phyloP scores from a whole-genome alignment of 53 echinoderm and acorn worm species.

The Stichopus horrens region DNA sequence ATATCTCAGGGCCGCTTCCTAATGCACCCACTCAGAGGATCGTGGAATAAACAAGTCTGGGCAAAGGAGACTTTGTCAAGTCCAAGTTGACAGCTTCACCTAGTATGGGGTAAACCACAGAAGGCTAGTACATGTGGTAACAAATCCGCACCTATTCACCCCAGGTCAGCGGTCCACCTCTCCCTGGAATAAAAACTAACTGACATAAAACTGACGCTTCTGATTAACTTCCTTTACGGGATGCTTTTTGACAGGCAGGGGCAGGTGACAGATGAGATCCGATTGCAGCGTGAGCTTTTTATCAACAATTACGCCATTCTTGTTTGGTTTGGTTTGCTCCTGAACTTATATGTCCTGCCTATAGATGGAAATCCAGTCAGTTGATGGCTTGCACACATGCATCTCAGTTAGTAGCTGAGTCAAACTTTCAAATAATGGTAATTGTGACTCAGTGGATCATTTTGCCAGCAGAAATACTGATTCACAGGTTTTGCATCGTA shows the following conservation, averaged over 20 bases:
- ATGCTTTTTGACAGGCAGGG: conserved; percentile 19
- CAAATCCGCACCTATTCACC: conserved; percentile 14
- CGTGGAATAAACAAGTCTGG: neutral
- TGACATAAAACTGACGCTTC: conserved; percentile 22
- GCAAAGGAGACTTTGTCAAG: neutral
- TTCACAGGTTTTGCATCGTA: no score
- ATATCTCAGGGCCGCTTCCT: neutral
- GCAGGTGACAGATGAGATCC: conserved; percentile 23
- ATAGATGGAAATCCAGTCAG: no score
- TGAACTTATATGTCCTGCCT: no score
- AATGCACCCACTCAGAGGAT: neutral
- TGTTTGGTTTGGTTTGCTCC: neutral
- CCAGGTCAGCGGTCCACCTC: conserved; percentile 21
- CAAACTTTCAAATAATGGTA: no score
- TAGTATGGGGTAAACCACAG: conserved; percentile 34
- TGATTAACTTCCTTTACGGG: neutral
- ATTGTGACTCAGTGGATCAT: no score
- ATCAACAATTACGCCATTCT: conserved; percentile 9
- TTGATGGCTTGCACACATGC: no score
- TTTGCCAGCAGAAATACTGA: no score
- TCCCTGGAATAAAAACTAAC: neutral
- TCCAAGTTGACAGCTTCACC: conserved; percentile 12
- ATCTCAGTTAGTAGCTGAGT: no score
- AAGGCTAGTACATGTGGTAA: neutral
- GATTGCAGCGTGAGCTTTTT: neutral